These are phyloP conservation scores for Capreolus pygargus DNA, from an alignment of 2,113 vertebrate species.

Conservation along the genomic window DNA sequence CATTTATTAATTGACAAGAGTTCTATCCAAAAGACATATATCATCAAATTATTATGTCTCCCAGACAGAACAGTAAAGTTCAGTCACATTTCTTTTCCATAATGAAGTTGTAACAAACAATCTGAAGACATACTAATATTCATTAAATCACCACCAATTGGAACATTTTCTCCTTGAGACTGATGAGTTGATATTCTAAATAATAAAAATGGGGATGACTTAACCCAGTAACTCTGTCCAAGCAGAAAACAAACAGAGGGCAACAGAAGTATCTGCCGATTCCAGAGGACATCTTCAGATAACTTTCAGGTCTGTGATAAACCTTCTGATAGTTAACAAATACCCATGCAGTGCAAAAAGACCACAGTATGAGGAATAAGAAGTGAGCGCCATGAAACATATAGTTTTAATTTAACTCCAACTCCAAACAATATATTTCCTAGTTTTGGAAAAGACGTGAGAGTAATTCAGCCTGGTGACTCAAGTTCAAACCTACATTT, in stretches of 20 bases:
- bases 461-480: not conserved
- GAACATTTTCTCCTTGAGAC: not conserved
- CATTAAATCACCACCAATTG: not conserved
- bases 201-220: not conserved
- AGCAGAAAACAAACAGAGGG: not conserved
- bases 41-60: not conserved
- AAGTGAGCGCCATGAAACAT: not conserved
- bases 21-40: not conserved
- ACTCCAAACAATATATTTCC: not conserved
- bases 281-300: not conserved
- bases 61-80: not conserved
- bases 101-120: not conserved
- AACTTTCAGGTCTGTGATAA: not conserved
- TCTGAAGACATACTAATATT: not conserved
- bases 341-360: not conserved
- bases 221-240: not conserved
- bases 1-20: not conserved
- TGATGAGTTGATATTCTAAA: not conserved
- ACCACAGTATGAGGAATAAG: not conserved
- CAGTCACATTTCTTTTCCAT: not conserved
- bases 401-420: not conserved
- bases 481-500: not conserved
- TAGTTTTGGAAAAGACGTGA: not conserved
- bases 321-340: not conserved
- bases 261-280: not conserved